Evolutionary conservation across 2,797 vertebrate species (phyloP).

Genomic region (Nothura maculosa): DNA sequence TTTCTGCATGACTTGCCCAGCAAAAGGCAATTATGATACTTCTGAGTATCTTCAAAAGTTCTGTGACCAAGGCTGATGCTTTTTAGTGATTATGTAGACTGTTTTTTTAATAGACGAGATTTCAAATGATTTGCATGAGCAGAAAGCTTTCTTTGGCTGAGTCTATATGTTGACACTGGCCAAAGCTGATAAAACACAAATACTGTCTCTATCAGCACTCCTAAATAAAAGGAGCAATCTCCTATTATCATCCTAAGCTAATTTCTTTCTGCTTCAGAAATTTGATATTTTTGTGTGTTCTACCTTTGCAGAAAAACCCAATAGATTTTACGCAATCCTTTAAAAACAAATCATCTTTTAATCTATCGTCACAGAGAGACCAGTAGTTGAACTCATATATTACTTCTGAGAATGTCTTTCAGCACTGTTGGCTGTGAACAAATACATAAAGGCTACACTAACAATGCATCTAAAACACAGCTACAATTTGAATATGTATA

Average conservation of each 20-base stretch:
- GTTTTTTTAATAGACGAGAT: not conserved
- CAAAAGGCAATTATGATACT: not conserved
- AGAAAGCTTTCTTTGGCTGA: not conserved
- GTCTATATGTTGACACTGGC: not conserved
- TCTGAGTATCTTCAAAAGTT: not conserved
- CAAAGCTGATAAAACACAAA: not conserved
- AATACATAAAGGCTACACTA: not conserved
- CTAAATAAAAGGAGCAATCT: not conserved
- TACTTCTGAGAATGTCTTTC: not conserved
- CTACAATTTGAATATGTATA: not conserved
- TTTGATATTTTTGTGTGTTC: not conserved
- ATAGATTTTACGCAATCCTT: not conserved
- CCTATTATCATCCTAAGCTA: not conserved
- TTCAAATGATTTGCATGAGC: slow-evolving; percentile 8
- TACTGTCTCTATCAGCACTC: not conserved
- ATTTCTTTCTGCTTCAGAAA: not conserved
- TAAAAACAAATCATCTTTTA: not conserved
- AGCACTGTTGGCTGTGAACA: not conserved
- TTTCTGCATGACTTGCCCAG: not conserved
- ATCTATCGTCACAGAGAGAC: not conserved
- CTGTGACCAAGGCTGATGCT: not conserved
- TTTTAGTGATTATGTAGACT: not conserved
- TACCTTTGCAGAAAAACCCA: not conserved
- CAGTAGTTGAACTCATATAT: not conserved
- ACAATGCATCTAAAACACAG: not conserved